Percentiles rank a stretch among this genome's conserved stretches.
Conservation (phyloP, 2,888 invertebrate genomes). For the Cephus sareptanus region DNA sequence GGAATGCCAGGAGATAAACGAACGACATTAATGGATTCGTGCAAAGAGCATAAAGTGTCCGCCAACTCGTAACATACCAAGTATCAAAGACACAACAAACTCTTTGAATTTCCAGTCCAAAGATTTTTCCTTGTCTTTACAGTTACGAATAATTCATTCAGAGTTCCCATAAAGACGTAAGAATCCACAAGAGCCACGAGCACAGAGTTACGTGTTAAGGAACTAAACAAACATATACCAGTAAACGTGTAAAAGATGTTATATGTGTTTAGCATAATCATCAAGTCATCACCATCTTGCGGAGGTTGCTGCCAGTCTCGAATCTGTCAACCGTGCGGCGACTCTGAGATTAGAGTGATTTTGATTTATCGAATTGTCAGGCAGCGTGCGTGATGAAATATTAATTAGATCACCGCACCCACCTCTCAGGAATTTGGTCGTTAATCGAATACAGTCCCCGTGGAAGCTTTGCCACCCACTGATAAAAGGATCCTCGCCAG, state of each 20-base stretch:
- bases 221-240: neutral
- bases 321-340: neutral
- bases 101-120: neutral
- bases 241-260: neutral
- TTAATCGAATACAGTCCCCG: neutral
- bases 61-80: neutral
- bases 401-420: constrained; percentile 4
- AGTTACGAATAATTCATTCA: neutral
- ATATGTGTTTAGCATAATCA: neutral
- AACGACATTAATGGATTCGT: neutral
- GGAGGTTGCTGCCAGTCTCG: neutral
- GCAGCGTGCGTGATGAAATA: neutral
- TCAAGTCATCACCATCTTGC: neutral
- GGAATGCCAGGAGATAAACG: neutral
- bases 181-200: neutral
- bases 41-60: neutral
- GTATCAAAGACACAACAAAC: neutral
- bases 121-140: neutral
- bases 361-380: constrained; percentile 2
- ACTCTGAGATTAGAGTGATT: neutral
- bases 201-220: neutral
- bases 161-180: neutral
- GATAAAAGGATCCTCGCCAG: neutral
- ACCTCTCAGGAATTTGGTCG: neutral
- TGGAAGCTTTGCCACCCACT: neutral